Evolutionary conservation across 2,797 vertebrate species (phyloP).

Genomic region (Jordanella pulchra): DNA sequence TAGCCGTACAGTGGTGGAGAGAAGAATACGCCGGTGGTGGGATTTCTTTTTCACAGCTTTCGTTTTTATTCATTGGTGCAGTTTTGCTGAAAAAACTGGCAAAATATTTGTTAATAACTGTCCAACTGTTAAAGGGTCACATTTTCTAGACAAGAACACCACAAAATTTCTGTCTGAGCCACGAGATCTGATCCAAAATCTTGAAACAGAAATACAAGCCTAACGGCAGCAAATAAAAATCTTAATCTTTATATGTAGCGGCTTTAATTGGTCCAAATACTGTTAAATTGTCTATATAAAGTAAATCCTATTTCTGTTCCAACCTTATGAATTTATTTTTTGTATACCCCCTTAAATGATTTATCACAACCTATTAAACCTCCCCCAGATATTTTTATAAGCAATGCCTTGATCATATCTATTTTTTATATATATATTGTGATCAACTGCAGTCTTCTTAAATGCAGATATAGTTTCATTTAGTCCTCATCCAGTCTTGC

Average conservation of each 20-base stretch:
- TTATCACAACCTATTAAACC: conserved; percentile 20
- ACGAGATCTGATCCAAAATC: neutral
- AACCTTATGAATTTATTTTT: conserved; percentile 37
- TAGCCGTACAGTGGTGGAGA: neutral
- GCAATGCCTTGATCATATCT: conserved; percentile 8
- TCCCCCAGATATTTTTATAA: conserved; percentile 40
- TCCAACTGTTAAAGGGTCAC: neutral
- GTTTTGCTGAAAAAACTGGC: neutral
- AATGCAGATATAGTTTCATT: conserved; percentile 27
- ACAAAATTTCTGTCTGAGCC: neutral
- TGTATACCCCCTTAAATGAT: conserved; percentile 25
- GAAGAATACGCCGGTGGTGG: neutral
- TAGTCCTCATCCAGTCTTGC: conserved; percentile 13
- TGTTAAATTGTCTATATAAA: conserved; percentile 28
- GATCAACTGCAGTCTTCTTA: conserved; percentile 25
- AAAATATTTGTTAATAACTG: neutral
- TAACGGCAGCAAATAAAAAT: conserved; percentile 15
- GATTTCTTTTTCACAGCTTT: conserved; percentile 2
- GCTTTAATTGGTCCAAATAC: conserved; percentile 25
- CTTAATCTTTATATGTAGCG: conserved; percentile 46
- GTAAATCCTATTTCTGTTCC: conserved; percentile 33
- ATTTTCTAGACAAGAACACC: conserved; percentile 2
- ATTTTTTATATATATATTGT: conserved; percentile 5
- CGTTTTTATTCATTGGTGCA: neutral
- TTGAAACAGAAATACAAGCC: conserved; percentile 49